phyloP scores from a whole-genome alignment of 1,140 invertebrate species.

The Aphidius ervi region DNA sequence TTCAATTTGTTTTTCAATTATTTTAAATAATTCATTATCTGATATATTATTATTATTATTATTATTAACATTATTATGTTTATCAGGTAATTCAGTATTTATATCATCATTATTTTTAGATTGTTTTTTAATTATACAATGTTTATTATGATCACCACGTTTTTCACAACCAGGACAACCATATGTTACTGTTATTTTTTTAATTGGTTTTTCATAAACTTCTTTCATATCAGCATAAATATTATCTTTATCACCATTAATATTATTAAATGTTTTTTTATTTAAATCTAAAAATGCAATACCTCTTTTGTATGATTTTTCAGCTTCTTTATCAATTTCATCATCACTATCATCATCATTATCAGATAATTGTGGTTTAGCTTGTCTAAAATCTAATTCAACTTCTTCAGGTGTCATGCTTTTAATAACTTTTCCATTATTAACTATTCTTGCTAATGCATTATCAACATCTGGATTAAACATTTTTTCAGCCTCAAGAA shows the following conservation, averaged over 20 bases:
- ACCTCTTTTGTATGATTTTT: constrained; percentile 31
- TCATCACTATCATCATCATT: constrained; percentile 16
- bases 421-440: constrained; percentile 40
- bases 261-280: constrained; percentile 18
- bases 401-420: constrained; percentile 35
- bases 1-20: constrained; percentile 15
- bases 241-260: constrained; percentile 26
- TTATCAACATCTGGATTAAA: constrained; percentile 44
- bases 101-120: constrained; percentile 6
- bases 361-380: constrained; percentile 21
- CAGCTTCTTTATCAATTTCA: neutral
- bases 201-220: constrained; percentile 41
- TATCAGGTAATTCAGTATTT: neutral
- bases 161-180: constrained; percentile 41
- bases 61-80: neutral
- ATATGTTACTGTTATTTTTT: constrained; percentile 37
- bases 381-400: constrained; percentile 38
- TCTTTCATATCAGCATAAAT: constrained; percentile 37
- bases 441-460: constrained; percentile 41
- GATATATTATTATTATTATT: neutral
- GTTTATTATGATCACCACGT: constrained; percentile 25
- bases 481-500: constrained; percentile 38
- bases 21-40: constrained; percentile 3
- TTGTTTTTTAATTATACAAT: constrained; percentile 12
- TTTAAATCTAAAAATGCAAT: constrained; percentile 36